Base-by-base conservation (phyloP, 1,140 invertebrate species). In the Bombus balteatus region DNA sequence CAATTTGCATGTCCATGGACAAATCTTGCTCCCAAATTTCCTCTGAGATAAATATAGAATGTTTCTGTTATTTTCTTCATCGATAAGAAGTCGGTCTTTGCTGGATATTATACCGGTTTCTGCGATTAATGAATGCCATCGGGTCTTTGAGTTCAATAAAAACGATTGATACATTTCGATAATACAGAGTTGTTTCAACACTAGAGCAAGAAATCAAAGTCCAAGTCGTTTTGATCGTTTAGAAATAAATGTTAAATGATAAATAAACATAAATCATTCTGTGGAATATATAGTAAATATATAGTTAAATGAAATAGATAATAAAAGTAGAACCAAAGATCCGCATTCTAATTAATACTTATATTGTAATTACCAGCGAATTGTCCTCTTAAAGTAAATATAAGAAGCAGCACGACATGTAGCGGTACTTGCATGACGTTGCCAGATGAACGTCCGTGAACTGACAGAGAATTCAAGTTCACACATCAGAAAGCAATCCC, bases 11-110 rank as follows among this genome's bases (percentile, higher is more conserved):
- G 66, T 96, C 95, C 81, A 95, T 93, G 66, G 94, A 94, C 47
- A 96, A 87, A 89, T 96, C 95, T 85, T 96, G 94, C 83, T 95
- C 92, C 95, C 96, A 96, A 75, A 95, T 94, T 89, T 96, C 95
- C 93, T 92, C 90, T 92, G 66, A 81, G 80, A 81, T 59, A 32
- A 12, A 28, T 62, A 13, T n/a, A 62, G 1, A n/a, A 62, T 3
- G 59, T 62, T n/a, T 62, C 10, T 62, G 28, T 28, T 62, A 28
- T 5, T 41, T 6, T 85, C 39, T 10, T 47, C 47, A 15, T 81
- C 41, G n/a, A 43, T 39, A 66, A 9, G 28, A 9, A 66, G 6
- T 2, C 62, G n/a, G 13, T 66, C 6, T 66, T 32, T 66, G 6
- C 2, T 66, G 5, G 2, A 34, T 32, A 18, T 18, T 66, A 18